Evolutionary conservation across 1,140 invertebrate species (phyloP).

Genomic region (Berghia stephanieae): DNA sequence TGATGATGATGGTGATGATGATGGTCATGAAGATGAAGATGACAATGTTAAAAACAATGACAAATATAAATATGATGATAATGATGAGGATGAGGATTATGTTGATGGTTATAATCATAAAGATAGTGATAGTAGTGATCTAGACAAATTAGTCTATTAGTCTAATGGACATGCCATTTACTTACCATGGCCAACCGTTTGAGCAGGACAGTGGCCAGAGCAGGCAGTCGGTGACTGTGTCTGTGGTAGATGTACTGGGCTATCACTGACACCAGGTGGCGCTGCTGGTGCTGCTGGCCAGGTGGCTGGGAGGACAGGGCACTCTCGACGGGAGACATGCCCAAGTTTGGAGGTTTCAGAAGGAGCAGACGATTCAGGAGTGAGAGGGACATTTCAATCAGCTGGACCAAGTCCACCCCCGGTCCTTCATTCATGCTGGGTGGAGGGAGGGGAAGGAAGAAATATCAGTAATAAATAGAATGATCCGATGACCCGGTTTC

Average conservation of each 20-base stretch:
- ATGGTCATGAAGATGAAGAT: neutral
- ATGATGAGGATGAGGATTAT: no score
- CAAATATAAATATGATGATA: no score
- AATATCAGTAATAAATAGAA: no score
- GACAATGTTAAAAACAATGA: neutral
- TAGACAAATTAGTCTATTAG: no score
- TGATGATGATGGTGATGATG: neutral
- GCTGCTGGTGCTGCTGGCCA: slow-evolving; percentile 55
- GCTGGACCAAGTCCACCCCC: slow-evolving; percentile 62
- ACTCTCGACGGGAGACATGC: slow-evolving; percentile 62
- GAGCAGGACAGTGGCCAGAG: slow-evolving; percentile 79
- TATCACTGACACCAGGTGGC: slow-evolving; percentile 77
- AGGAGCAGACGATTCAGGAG: slow-evolving; percentile 66
- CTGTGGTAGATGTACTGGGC: slow-evolving; percentile 84
- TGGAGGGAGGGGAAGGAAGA: neutral
- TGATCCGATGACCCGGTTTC: no score
- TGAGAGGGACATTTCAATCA: slow-evolving; percentile 65
- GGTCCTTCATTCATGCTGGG: slow-evolving; percentile 52
- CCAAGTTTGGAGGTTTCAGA: slow-evolving; percentile 51
- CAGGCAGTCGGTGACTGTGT: slow-evolving; percentile 80
- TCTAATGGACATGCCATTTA: no score
- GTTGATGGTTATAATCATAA: no score
- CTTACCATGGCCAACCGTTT: slow-evolving; percentile 76
- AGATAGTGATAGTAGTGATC: no score
- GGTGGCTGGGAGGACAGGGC: slow-evolving; percentile 63